Evolutionary conservation across 2,113 vertebrate genomes (phyloP), one percentile per base, ranked within the genome.

Genomic region (Platichthys stellatus): DNA sequence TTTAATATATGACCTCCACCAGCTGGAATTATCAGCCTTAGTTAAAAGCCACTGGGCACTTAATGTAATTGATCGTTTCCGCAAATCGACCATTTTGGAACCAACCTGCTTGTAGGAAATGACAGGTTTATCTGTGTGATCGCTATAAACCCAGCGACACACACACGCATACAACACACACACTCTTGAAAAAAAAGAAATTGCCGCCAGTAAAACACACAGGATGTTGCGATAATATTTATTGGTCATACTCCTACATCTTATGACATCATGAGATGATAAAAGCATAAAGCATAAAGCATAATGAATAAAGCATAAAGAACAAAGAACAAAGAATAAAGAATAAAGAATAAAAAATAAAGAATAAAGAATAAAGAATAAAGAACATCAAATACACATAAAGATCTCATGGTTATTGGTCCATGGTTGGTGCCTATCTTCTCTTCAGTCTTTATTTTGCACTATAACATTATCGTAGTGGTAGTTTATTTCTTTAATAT

Each of bases 41-140:
- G 59, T 87, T 90, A 88, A 89, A 87, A 85, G 81, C 69, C 65
- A 61, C 61, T 4, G 49, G 82, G 81, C 86, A 87, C 86, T 93
- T 90, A 84, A 5, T 74, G 74, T 90, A 86, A 91, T 91, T 87
- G 65, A 86, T 87, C 5, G 56, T 74, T 74, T 84, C 80, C 23
- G 83, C 76, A 80, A 90, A 92, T 76, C 65, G 76, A 72, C 67
- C 78, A 81, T 66, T 47, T 38, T 78, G 58, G 68, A 66, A 58
- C 63, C 62, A 69, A 73, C 47, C 71, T 67, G 76, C 78, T 71
- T 84, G 54, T 21, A 76, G 57, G 58, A 81, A 64, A 84, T 56
- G 43, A 58, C 47, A 40, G 51, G 54, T 85, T 86, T 56, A 73
- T 81, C 35, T 72, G 20, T 38, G 56, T 58, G 23, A 62, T 71